These are phyloP conservation scores for Onychorhynchus coronatus DNA, from an alignment of 2,113 vertebrate genomes.

Conservation along the genomic window DNA sequence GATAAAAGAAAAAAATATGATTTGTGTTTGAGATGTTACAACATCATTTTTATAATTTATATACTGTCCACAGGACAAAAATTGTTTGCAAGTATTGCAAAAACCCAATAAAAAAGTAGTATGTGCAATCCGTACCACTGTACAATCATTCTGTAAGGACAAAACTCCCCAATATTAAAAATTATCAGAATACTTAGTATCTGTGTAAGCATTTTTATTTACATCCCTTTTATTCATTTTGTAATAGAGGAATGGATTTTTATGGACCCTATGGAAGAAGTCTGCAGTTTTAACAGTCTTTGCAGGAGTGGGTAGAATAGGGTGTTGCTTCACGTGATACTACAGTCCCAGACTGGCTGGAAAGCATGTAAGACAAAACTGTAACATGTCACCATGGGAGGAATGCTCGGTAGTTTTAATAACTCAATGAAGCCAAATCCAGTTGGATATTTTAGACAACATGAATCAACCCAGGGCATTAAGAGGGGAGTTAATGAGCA, in stretches of 20 bases:
- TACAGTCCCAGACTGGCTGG: neutral
- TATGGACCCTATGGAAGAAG: neutral
- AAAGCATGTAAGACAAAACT: neutral
- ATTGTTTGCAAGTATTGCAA: neutral
- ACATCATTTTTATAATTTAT: neutral
- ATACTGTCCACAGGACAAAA: neutral
- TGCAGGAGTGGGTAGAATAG: neutral
- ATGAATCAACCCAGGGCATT: neutral
- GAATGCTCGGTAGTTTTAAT: neutral
- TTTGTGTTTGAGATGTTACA: neutral
- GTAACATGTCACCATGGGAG: neutral
- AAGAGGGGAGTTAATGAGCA: neutral
- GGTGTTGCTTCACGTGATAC: neutral
- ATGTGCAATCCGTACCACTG: neutral
- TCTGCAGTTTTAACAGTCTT: neutral
- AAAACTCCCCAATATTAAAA: neutral
- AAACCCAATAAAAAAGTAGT: neutral
- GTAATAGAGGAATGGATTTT: neutral
- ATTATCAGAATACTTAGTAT: neutral
- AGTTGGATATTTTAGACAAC: rapidly evolving
- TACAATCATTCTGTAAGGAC: neutral
- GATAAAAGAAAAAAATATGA: neutral
- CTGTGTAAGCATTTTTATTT: neutral
- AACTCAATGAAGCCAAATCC: neutral
- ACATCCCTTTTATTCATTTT: neutral